A percentile compares a stretch with the other conserved stretches of the same genome.
Evolutionary conservation across 2,888 invertebrate genomes (phyloP).

Genomic region (Perdita meconis): DNA sequence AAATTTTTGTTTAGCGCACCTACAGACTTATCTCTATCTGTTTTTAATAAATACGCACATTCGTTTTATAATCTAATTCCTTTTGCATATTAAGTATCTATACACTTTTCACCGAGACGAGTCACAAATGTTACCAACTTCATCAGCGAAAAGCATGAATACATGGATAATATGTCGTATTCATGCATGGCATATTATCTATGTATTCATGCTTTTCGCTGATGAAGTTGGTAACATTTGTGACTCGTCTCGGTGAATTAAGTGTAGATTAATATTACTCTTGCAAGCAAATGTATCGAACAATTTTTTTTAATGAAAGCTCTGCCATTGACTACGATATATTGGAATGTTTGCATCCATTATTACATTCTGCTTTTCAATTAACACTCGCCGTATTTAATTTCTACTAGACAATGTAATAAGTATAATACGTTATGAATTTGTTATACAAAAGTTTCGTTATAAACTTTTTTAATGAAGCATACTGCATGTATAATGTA

Average conservation of each 20-base stretch:
- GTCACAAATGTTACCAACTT: too few relatives aligned
- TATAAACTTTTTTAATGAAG: not conserved
- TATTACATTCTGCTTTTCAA: constrained; percentile 1
- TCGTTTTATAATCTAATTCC: not conserved
- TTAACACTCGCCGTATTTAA: not conserved
- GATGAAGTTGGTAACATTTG: too few relatives aligned
- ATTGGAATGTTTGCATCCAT: not conserved
- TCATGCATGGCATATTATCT: too few relatives aligned
- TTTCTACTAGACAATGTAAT: not conserved
- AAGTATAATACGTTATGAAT: not conserved
- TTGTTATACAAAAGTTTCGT: not conserved
- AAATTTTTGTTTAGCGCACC: not conserved
- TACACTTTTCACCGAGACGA: too few relatives aligned
- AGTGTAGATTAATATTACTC: constrained; percentile 25
- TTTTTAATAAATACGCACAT: not conserved
- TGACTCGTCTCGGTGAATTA: too few relatives aligned
- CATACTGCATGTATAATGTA: not conserved
- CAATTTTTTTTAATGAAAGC: not conserved
- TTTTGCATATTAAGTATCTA: not conserved
- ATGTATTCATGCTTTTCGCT: too few relatives aligned
- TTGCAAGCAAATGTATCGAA: not conserved
- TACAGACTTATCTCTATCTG: not conserved
- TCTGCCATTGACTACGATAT: not conserved
- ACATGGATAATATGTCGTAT: too few relatives aligned
- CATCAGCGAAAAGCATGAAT: too few relatives aligned